Evolutionary conservation across 2,888 invertebrate species (phyloP), one percentile per base, ranked within the genome.

Genomic region (Scelioninae gen. 2): DNA sequence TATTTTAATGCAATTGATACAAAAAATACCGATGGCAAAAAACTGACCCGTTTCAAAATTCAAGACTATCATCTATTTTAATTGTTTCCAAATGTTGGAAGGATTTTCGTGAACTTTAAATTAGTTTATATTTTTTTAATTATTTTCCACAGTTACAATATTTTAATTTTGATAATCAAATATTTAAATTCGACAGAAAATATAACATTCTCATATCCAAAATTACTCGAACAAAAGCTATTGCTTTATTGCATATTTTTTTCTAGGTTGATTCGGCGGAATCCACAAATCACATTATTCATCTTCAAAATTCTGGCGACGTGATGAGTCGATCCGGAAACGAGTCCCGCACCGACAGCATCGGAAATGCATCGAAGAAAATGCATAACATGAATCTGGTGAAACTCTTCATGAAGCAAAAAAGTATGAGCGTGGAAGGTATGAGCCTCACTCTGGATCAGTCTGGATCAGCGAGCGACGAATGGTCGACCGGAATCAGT

Each of bases 351-450:
- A 82, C 84, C 0, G 83, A 83, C n/a, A 85, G 83, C 52, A 79
- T n/a, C n/a, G n/a, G n/a, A n/a, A n/a, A 84, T 45, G 76, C 80
- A 4, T 77, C 77, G n/a, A 85, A 84, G 43, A 86, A 91, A 78
- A 90, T 92, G 75, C 91, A 91, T 81, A 91, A 93, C 78, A 92
- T 95, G 85, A 95, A 92, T 86, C 89, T 96, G 82, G 94, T 96
- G 41, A 94, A 94, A 86, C 88, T 95, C 76, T 96, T 95, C 83
- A 95, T 96, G 90, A 95, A 95, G 85, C 95, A 95, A 83, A 94
- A 94, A 85, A 94, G 94, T 84, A 91, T 91, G 87, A 93, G 94
- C 77, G 92, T 91, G 61, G 94, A 94, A 84, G 92, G 92, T 65
- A 92, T 91, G 79, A 90, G 91, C 65, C 86, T 88, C 15, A 91